Percentiles rank a stretch among this genome's conserved stretches.
Evolutionary conservation across 2,797 vertebrate genomes (phyloP).

Genomic region (Cottoperca gobio): DNA sequence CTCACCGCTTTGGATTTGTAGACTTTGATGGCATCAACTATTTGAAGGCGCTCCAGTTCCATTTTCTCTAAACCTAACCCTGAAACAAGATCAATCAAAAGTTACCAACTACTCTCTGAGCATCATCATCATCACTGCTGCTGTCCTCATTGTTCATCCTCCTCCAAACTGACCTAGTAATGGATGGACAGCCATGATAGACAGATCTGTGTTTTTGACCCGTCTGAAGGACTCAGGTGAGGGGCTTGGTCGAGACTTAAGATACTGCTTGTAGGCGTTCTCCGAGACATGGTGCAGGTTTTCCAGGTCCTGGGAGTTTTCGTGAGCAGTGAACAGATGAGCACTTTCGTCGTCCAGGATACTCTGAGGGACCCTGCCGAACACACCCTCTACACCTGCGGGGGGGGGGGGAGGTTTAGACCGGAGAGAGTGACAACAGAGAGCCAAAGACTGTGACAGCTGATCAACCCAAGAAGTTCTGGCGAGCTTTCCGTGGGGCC

Average conservation of each 20-base stretch:
- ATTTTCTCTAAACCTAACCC: slow-evolving; percentile 87
- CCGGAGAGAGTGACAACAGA: background rate
- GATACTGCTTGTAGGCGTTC: slow-evolving; percentile 95
- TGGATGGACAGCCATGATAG: slow-evolving; percentile 90
- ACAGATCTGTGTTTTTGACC: slow-evolving; percentile 88
- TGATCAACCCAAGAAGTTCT: background rate
- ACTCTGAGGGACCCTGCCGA: slow-evolving; percentile 93
- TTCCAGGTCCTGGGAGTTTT: slow-evolving; percentile 88
- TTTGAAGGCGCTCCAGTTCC: slow-evolving; percentile 90
- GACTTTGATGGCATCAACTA: slow-evolving; percentile 92
- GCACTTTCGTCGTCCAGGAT: slow-evolving; percentile 93
- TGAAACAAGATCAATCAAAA: slow-evolving; percentile 59
- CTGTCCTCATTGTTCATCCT: background rate
- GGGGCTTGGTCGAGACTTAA: slow-evolving; percentile 91
- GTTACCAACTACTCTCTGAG: background rate
- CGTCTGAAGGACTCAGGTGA: slow-evolving; percentile 94
- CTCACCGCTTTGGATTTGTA: slow-evolving; percentile 93
- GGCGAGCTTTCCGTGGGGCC: background rate
- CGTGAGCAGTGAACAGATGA: slow-evolving; percentile 83
- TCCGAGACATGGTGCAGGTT: slow-evolving; percentile 86
- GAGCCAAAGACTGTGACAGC: background rate
- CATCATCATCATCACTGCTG: background rate
- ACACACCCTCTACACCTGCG: slow-evolving; percentile 82
- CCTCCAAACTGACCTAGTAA: slow-evolving; percentile 87
- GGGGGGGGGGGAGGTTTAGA: background rate